Conservation (phyloP, 2,888 invertebrate genomes). For the Zeuzera pyrina region DNA sequence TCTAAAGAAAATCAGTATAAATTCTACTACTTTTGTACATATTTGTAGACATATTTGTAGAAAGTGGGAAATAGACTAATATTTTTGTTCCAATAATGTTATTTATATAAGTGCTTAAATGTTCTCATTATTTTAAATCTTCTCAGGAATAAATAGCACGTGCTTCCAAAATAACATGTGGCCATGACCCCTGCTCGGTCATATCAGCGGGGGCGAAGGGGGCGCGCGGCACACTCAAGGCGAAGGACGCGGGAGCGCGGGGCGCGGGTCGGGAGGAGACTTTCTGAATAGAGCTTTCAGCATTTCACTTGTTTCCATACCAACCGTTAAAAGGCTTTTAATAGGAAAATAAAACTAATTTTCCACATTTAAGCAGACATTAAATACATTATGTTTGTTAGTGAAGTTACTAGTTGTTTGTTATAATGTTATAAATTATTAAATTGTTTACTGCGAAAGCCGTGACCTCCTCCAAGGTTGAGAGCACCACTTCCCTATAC, state of each 20-base stretch:
- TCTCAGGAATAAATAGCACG: constrained; percentile 33
- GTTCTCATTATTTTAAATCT: no score
- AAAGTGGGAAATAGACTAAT: no score
- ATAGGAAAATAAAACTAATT: constrained; percentile 21
- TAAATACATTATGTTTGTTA: no score
- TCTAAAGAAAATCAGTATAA: no score
- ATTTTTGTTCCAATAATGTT: no score
- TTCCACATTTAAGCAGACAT: no score
- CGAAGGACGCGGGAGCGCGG: constrained; percentile 29
- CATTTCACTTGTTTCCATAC: constrained; percentile 27
- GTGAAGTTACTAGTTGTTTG: constrained; percentile 26
- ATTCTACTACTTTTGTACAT: no score
- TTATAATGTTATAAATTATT: constrained; percentile 56
- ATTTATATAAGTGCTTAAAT: no score
- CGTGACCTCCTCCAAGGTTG: constrained; percentile 67
- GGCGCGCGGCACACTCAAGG: constrained; percentile 16
- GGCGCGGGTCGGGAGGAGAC: constrained; percentile 16
- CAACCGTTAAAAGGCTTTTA: constrained; percentile 20
- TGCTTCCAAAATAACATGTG: constrained; percentile 48
- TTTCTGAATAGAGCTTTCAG: constrained; percentile 25
- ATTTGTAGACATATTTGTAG: no score
- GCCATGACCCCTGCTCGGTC: constrained; percentile 64
- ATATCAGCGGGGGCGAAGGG: constrained; percentile 27
- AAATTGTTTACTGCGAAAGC: constrained; percentile 54
- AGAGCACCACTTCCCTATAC: constrained; percentile 62